phyloP scores from a whole-genome alignment of 1,140 invertebrate genomes.

The Drosophila nigrodunni region DNA sequence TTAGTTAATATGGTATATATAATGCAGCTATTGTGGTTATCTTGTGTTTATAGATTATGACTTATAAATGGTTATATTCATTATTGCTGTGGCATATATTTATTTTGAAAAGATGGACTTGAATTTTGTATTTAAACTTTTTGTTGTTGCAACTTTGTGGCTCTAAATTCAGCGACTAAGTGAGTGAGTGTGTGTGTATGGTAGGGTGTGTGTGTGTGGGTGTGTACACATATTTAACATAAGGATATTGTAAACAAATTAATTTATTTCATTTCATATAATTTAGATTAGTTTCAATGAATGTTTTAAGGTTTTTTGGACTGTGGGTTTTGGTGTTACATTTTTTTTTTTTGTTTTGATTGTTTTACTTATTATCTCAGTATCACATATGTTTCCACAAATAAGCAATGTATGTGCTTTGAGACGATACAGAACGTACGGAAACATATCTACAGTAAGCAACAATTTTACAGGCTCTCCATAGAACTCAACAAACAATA shows the following conservation, averaged over 20 bases:
- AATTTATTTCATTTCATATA: conserved; percentile 29
- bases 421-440: conserved; percentile 52
- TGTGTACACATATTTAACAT: conserved; percentile 31
- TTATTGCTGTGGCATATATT: conserved; percentile 13
- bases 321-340: conserved; percentile 34
- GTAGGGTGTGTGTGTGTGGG: conserved; percentile 22
- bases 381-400: conserved; percentile 80
- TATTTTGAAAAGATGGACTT: conserved; percentile 20
- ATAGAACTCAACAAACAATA: conserved; percentile 43
- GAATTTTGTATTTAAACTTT: conserved; percentile 7
- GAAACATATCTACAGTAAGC: conserved; percentile 76
- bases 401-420: conserved; percentile 53
- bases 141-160: conserved; percentile 8
- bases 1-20: conserved; percentile 58
- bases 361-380: conserved; percentile 83
- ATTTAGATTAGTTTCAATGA: conserved; percentile 37
- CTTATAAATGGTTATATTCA: conserved; percentile 27
- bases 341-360: conserved; percentile 37
- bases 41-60: conserved; percentile 32
- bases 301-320: conserved; percentile 31
- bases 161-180: conserved; percentile 20
- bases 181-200: conserved; percentile 12
- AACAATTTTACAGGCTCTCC: conserved; percentile 66
- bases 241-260: conserved; percentile 34
- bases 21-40: conserved; percentile 56